Base-by-base conservation (phyloP, 37 sponge, comb jelly and placozoan genomes). In the Cladorhizidae sp. region DNA sequence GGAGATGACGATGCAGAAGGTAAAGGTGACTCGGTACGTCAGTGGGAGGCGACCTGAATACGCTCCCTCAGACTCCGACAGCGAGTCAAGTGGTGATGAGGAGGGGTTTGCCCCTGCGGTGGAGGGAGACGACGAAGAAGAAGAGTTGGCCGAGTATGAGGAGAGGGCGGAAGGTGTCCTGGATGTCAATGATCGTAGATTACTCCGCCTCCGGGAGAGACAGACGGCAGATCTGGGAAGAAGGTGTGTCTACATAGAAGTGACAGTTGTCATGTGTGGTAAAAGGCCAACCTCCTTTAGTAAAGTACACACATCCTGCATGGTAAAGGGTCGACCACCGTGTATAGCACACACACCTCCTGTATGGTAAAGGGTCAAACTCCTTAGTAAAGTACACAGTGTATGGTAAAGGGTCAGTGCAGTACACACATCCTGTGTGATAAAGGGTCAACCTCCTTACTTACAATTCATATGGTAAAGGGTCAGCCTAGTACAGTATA, bases 1-100 rank as follows among this genome's bases (percentile, higher is more conserved):
- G 12, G 98, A 94, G 72, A 28, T 97, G 22, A 87, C 88, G 26
- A 97, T 97, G 98, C 85, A 94, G 83, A 97, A 97, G 67, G 98
- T 97, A 38, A 94, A 94, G 74, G 98, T 97, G 41, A 89, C 86
- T 29, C 87, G 98, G 14, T 97, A 92, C 42, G 79, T 96, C 15
- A 83, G 89, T 50, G 92, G 97, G 3, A 61, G 80, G 17, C 78
- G 91, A 35, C 87, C 88, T 0, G 72, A 80, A 32, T 89, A 83
- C 72, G 88, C 91, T 11, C 68, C 58, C 36, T 83, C 71, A 21
- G 77, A 74, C 62, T 76, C 74, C 31, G 74, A 73, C 9, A 75
- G 77, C 57, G 81, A 80, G 42, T 64, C 67, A 3, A 81, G 81
- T 52, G 90, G 86, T 37, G 94, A 92, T 21, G 81, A 64, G 51